Percentiles rank a stretch among this genome's conserved stretches.
These are phyloP conservation scores for Beris chalybata DNA, from an alignment of 2,888 invertebrate genomes.

Conservation along the genomic window DNA sequence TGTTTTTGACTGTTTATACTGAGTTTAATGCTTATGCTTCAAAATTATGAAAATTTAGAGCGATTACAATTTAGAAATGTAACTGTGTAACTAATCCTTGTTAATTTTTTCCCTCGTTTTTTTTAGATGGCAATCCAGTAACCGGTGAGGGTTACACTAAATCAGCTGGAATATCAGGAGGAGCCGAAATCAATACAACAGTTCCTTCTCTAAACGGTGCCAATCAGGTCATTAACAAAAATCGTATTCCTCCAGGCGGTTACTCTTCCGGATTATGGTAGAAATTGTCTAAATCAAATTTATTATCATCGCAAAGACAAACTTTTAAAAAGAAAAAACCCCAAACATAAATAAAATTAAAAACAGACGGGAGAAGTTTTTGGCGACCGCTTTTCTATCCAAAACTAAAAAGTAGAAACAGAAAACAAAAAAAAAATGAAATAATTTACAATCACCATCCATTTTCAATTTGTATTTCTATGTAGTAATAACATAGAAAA, in stretches of 20 bases:
- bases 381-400: background rate
- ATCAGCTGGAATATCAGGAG: constrained; percentile 41
- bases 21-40: too few relatives aligned
- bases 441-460: background rate
- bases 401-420: background rate
- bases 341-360: background rate
- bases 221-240: constrained; percentile 56
- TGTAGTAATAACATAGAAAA: constrained; percentile 19
- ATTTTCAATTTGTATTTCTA: constrained; percentile 21
- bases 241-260: constrained; percentile 57
- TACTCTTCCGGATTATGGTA: constrained; percentile 57
- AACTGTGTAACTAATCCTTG: constrained; percentile 1
- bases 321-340: constrained; percentile 1
- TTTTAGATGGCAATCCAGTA: constrained; percentile 60
- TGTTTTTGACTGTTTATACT: too few relatives aligned
- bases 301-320: constrained; percentile 11
- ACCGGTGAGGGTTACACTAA: constrained; percentile 60
- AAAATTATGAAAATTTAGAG: too few relatives aligned
- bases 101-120: constrained; percentile 20
- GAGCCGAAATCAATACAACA: constrained; percentile 50
- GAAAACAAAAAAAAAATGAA: background rate
- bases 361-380: background rate
- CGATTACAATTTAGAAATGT: constrained; percentile 13
- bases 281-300: constrained; percentile 40
- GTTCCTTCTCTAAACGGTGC: constrained; percentile 50